Base-by-base conservation (phyloP, 1,140 invertebrate species). In the Globodera ellingtonae region DNA sequence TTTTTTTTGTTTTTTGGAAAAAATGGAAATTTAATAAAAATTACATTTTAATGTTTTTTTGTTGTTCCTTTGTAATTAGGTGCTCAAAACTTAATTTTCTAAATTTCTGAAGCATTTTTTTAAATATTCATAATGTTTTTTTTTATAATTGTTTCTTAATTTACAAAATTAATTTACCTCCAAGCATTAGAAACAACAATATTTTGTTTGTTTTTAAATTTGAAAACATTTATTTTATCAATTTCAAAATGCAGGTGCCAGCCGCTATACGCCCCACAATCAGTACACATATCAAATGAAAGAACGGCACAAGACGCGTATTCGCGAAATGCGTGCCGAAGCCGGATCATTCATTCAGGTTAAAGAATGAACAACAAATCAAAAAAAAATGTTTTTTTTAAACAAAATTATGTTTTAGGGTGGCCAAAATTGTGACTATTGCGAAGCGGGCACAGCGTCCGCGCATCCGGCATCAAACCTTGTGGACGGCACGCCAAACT, bases 401-500 rank as follows among this genome's bases (percentile, higher is more conserved):
- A 18, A 62, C 21, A 74, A 83, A 24, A 24, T 24, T 78, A 50
- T 79, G n/a, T 7, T 82, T 18, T 87, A 90, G 75, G 83, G 80
- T 67, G 92, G 92, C 24, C 91, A 98, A 94, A 93, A 95, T 80
- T 98, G 97, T 90, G 96, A 98, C 90, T 92, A 93, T 81, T 99
- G 97, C 90, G 93, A 96, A 89, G 92, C 93, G 10, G 88, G 85
- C 13, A 92, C 91, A 62, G 91, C 92, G 6, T 92, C 93, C 69
- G 92, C 91, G 71, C 97, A 98, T 91, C 94, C 95, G 0, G 93
- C 95, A 0, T 93, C 94, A 87, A 93, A 94, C 91, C 96, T 96
- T 3, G 95, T 97, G 66, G 96, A 99, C 89, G 96, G 96, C 71
- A 94, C 94, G 87, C 94, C 96, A 89, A 93, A 93, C 44, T 98